Percentiles rank a stretch among this genome's conserved stretches.
Conservation (phyloP, 2,888 invertebrate species). For the Trissolcus brochymenae region DNA sequence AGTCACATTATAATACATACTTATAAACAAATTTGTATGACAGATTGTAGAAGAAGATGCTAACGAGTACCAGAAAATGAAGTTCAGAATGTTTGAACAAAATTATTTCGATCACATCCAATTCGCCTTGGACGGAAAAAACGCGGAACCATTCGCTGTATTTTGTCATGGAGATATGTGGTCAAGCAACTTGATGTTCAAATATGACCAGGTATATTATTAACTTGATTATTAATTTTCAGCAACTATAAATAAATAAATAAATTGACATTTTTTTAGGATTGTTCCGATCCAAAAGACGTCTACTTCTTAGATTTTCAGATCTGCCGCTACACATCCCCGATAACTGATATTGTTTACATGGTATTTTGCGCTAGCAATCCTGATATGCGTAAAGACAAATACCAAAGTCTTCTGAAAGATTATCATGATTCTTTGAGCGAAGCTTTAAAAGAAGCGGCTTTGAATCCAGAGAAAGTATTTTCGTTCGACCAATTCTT, state of each 20-base stretch:
- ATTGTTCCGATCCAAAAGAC: constrained; percentile 47
- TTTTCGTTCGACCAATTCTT: constrained; percentile 65
- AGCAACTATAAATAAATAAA: too few species aligned
- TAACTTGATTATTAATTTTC: neutral
- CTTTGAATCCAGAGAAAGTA: constrained; percentile 62
- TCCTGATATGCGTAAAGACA: constrained; percentile 62
- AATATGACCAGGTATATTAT: constrained; percentile 57
- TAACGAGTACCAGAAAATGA: constrained; percentile 49
- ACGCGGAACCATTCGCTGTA: constrained; percentile 61
- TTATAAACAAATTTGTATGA: neutral
- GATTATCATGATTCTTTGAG: constrained; percentile 68
- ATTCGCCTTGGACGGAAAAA: constrained; percentile 30
- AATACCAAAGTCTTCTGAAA: constrained; percentile 65
- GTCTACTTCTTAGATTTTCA: constrained; percentile 61
- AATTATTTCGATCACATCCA: constrained; percentile 24
- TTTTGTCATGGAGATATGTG: constrained; percentile 61
- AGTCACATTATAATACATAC: neutral
- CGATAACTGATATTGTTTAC: constrained; percentile 69
- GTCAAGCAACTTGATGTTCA: constrained; percentile 62
- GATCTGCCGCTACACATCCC: constrained; percentile 60
- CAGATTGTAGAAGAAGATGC: constrained; percentile 38
- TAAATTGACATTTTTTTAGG: constrained; percentile 33
- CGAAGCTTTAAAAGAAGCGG: constrained; percentile 59
- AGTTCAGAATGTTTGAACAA: constrained; percentile 48
- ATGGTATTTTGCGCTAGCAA: constrained; percentile 68